phyloP scores from a whole-genome alignment of 2,797 vertebrate species.

The Sebastiscus albofasciatus region DNA sequence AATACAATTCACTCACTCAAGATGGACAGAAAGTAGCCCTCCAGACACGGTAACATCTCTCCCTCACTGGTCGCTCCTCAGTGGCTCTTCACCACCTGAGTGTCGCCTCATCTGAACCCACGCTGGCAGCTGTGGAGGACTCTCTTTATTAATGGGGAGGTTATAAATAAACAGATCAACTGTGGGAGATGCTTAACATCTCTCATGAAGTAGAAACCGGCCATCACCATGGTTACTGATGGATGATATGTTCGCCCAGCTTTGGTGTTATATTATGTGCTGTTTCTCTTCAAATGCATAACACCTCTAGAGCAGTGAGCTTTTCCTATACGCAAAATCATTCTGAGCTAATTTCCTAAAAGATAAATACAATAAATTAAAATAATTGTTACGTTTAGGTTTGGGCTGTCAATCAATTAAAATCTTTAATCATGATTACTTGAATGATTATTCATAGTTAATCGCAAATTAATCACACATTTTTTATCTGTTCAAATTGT shows the following conservation, averaged over 20 bases:
- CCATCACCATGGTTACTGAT: slow-evolving; percentile 57
- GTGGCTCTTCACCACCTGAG: not conserved
- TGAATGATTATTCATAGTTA: no score
- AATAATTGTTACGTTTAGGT: no score
- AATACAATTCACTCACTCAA: slow-evolving; percentile 10
- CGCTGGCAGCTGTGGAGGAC: slow-evolving; percentile 2
- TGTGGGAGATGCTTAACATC: slow-evolving; percentile 20
- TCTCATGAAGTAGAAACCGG: slow-evolving; percentile 16
- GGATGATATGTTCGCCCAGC: not conserved
- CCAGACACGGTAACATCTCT: slow-evolving; percentile 7
- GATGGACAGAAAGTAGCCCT: not conserved
- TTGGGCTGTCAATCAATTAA: no score
- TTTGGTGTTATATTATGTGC: not conserved
- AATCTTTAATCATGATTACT: no score
- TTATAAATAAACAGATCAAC: slow-evolving; percentile 59
- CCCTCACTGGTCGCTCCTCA: not conserved
- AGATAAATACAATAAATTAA: not conserved
- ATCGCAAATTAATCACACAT: no score
- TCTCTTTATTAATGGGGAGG: slow-evolving; percentile 26
- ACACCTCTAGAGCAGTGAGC: not conserved
- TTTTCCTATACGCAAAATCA: not conserved
- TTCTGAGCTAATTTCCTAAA: not conserved
- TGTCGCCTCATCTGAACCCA: slow-evolving; percentile 28
- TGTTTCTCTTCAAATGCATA: slow-evolving; percentile 3
- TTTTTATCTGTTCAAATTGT: no score